Conservation (phyloP, 2,113 vertebrate species). For the Sarotherodon lohbergeri region DNA sequence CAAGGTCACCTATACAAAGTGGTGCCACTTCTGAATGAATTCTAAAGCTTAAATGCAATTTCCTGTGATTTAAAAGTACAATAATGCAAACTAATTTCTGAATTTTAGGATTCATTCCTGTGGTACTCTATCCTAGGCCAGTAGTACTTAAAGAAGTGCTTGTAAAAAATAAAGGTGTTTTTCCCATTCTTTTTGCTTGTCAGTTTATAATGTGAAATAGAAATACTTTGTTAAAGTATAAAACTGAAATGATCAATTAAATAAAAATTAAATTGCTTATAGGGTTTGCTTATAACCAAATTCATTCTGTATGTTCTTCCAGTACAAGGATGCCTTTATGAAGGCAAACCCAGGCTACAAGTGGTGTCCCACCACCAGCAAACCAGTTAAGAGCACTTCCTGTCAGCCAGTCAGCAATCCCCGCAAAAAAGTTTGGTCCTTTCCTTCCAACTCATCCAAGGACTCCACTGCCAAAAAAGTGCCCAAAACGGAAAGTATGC, state of each 20-base stretch:
- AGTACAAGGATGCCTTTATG: slow-evolving; percentile 99
- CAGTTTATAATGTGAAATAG: background rate
- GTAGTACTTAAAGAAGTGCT: background rate
- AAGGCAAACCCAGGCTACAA: slow-evolving; percentile 98
- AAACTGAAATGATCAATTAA: background rate
- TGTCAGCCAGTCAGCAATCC: slow-evolving; percentile 76
- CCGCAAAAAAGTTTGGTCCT: slow-evolving; percentile 91
- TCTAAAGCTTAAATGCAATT: background rate
- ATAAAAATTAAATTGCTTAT: background rate
- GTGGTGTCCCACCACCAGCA: slow-evolving; percentile 97
- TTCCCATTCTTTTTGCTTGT: background rate
- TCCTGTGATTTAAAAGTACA: background rate
- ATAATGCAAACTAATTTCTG: background rate
- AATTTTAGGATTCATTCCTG: background rate
- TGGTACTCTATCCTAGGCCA: background rate
- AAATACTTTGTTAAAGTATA: background rate
- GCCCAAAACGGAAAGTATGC: slow-evolving; percentile 83
- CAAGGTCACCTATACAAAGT: background rate
- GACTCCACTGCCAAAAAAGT: slow-evolving; percentile 85
- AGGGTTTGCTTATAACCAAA: background rate
- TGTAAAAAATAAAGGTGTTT: background rate
- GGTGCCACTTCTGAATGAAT: background rate
- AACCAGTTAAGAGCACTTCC: slow-evolving; percentile 87
- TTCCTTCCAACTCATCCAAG: slow-evolving; percentile 82
- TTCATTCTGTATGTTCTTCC: slow-evolving; percentile 9